Evolutionary conservation across 2,797 vertebrate genomes (phyloP), one percentile per base, ranked within the genome.

Genomic region (Lacerta bilineata): DNA sequence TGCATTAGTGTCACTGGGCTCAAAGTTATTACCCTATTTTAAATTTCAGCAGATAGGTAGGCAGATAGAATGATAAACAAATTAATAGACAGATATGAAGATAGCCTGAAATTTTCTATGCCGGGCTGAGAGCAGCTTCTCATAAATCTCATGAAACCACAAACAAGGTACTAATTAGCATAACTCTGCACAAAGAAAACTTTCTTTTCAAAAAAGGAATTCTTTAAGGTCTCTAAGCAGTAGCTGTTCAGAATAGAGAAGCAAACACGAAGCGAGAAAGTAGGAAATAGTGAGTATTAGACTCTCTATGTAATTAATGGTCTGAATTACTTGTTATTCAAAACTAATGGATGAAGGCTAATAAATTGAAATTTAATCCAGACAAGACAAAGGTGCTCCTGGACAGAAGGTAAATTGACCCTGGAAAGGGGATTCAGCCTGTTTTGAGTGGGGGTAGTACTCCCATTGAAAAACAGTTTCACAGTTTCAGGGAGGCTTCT

Each of bases 31-130:
- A 93, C 94, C 83, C 93, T 92, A 33, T 95, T 96, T 96, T 96
- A 97, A 95, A 97, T 95, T 97, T 97, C 95, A 94, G 88, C 71
- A 95, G 96, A 96, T 96, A 96, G 95, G 95, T 93, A 95, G 90
- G 95, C 96, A 96, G 92, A 97, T 95, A 95, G 94, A 97, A 96
- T 94, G 95, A 95, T 97, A 97, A 96, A 97, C 96, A 97, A 96
- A 96, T 97, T 96, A 96, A 96, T 95, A 96, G 97, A 91, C 93
- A 93, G 95, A 95, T 95, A 95, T 89, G 87, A 92, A 95, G 95
- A 94, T 93, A 91, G 92, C 59, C 87, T 93, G 94, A 93, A 95
- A 96, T 96, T 95, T 95, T 92, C 94, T 93, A 93, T 94, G 92
- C 92, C 92, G 83, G 92, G 46, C 89, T 90, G 90, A 87, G 85